Percentiles rank a stretch among this genome's conserved stretches.
Conservation (phyloP, 2,797 vertebrate genomes). For the Sciurus carolinensis region DNA sequence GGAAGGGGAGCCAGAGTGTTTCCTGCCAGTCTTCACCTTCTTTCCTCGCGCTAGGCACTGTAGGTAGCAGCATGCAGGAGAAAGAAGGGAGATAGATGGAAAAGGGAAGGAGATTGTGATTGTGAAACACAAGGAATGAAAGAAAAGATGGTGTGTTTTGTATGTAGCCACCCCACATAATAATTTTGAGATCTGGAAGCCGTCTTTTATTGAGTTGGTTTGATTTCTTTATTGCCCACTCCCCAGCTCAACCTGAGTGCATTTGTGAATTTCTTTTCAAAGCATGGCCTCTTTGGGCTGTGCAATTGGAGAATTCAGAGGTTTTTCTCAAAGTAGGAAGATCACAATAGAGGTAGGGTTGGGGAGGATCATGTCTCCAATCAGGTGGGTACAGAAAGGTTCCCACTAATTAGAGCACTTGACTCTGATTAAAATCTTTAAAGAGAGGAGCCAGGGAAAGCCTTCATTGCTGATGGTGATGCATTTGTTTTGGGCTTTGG, state of each 20-base stretch:
- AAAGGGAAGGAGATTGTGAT: not conserved
- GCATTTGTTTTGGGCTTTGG: not conserved
- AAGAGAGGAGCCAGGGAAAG: not conserved
- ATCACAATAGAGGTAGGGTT: not conserved
- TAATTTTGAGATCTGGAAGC: not conserved
- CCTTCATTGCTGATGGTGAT: not conserved
- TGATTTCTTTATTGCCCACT: not conserved
- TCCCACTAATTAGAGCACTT: not conserved
- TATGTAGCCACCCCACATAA: not conserved
- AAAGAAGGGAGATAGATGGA: not conserved
- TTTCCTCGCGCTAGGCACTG: not conserved
- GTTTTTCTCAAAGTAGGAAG: not conserved
- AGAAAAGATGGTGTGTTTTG: not conserved
- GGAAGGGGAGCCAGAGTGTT: not conserved
- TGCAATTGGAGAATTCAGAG: not conserved
- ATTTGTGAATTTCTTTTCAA: conserved; percentile 39
- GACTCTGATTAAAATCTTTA: not conserved
- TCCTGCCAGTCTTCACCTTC: not conserved
- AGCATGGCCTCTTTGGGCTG: not conserved
- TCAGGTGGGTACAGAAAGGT: not conserved
- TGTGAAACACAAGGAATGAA: not conserved
- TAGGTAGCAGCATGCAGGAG: not conserved
- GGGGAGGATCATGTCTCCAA: not conserved
- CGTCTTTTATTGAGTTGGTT: not conserved
- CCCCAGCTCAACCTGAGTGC: not conserved